Evolutionary conservation across 2,113 vertebrate genomes (phyloP).

Genomic region (Ifrita kowaldi): DNA sequence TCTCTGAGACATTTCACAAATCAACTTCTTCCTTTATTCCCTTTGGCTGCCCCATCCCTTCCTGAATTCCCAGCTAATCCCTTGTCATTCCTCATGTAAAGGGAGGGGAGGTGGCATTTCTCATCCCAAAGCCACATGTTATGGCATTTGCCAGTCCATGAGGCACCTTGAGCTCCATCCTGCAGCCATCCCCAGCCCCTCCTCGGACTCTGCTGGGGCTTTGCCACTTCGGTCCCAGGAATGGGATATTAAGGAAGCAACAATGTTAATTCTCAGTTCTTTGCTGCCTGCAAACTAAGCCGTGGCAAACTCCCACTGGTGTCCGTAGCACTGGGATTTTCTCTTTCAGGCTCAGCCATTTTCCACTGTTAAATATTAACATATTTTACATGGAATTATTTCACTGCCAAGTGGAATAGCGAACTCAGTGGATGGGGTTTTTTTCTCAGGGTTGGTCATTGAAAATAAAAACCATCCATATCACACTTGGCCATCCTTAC

Average conservation of each 20-base stretch:
- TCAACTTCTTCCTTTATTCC: neutral
- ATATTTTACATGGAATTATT: neutral
- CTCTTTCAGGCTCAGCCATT: neutral
- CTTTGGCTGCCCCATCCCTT: neutral
- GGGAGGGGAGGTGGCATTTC: neutral
- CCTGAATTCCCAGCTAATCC: neutral
- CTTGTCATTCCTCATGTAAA: neutral
- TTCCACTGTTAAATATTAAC: neutral
- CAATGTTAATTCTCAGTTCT: neutral
- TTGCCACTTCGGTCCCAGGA: neutral
- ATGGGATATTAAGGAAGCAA: neutral
- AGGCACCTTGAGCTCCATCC: neutral
- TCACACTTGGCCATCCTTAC: neutral
- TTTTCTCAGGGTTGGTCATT: neutral
- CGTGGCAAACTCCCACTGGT: accelerated
- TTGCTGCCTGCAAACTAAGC: neutral
- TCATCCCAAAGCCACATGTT: neutral
- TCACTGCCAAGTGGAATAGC: neutral
- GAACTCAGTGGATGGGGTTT: neutral
- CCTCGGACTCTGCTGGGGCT: accelerated
- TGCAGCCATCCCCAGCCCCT: neutral
- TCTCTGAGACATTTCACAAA: neutral
- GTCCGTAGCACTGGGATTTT: neutral
- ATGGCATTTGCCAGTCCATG: neutral
- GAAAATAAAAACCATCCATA: neutral